Evolutionary conservation across 2,797 vertebrate species (phyloP).

Genomic region (Coregonus suidteri): DNA sequence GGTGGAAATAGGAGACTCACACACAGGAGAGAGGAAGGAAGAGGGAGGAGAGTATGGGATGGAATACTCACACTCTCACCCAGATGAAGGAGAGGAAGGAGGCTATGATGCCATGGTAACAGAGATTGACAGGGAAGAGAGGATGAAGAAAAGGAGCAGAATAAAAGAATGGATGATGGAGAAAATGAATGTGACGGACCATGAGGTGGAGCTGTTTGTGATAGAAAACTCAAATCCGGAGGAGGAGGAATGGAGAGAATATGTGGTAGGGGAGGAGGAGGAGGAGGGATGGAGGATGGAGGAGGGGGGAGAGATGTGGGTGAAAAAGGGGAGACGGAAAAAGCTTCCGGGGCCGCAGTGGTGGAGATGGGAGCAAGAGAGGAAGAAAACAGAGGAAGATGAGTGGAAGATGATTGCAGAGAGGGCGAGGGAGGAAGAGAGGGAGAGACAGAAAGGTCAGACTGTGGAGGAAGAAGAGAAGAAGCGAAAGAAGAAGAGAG

Average conservation of each 20-base stretch:
- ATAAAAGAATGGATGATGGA: not conserved
- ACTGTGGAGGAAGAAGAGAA: not conserved
- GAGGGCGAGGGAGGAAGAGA: not conserved
- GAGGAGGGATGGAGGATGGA: not conserved
- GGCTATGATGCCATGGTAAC: not conserved
- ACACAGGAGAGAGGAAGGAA: not conserved
- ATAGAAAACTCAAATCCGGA: not conserved
- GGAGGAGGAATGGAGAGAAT: not conserved
- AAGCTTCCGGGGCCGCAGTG: not conserved
- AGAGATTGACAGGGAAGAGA: not conserved
- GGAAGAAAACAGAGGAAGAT: not conserved
- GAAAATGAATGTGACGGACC: constrained; percentile 15
- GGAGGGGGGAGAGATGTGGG: not conserved
- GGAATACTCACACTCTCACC: not conserved
- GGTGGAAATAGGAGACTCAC: not conserved
- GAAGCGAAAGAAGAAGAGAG: not conserved
- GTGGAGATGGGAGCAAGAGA: not conserved
- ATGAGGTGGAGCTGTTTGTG: not conserved
- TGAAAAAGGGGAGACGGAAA: not conserved
- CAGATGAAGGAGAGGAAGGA: not conserved
- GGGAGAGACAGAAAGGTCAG: not conserved
- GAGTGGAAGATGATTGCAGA: not conserved
- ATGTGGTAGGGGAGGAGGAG: constrained; percentile 23
- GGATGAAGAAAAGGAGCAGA: not conserved
- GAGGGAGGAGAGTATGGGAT: not conserved